Base-by-base conservation (phyloP, 1,140 invertebrate genomes). In the Pseudomyrmex flavicornis region DNA sequence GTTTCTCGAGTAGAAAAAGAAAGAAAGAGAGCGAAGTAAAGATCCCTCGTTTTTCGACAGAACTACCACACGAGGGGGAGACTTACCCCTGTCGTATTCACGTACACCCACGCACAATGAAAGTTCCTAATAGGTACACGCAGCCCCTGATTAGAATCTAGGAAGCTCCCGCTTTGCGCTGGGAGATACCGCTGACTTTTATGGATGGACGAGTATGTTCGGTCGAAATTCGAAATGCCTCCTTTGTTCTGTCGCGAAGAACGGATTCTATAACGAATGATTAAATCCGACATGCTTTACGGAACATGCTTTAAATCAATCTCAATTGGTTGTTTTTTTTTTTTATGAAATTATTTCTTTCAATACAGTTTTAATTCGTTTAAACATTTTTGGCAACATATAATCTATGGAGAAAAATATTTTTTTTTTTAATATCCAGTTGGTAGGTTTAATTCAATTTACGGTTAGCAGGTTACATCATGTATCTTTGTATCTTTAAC, bases 101-200 rank as follows among this genome's bases (percentile, higher is more conserved):
- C 79, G 68, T 91, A 92, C 93, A 93, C 93, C 92, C 92, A 93
- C 93, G 91, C 91, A 93, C 92, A 93, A 94, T 94, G 88, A 93
- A 70, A 87, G 88, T 84, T 90, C 90, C 91, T 93, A 93, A 93
- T 94, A 92, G 92, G 89, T 93, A 93, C 90, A 94, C 90, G 92
- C 91, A 93, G 93, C 86, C 92, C 90, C 91, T 94, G 93, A 94
- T 94, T 94, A 93, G 91, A 93, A 90, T 85, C 86, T 91, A 88
- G 84, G 90, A 92, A 79, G 82, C 70, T 75, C 66, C 63, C 46
- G 35, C 17, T 77, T 72, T 80, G 72, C 74, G 72, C 84, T 83
- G 88, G 83, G 74, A 84, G 76, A 89, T 73, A 59, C 48, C 82
- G 17, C 69, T 72, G 86, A 85, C 86, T 88, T 88, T 83, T 85